A percentile compares a stretch with the other conserved stretches of the same genome.
phyloP scores from a whole-genome alignment of 2,113 vertebrate species.

The Muscicapa adusta region DNA sequence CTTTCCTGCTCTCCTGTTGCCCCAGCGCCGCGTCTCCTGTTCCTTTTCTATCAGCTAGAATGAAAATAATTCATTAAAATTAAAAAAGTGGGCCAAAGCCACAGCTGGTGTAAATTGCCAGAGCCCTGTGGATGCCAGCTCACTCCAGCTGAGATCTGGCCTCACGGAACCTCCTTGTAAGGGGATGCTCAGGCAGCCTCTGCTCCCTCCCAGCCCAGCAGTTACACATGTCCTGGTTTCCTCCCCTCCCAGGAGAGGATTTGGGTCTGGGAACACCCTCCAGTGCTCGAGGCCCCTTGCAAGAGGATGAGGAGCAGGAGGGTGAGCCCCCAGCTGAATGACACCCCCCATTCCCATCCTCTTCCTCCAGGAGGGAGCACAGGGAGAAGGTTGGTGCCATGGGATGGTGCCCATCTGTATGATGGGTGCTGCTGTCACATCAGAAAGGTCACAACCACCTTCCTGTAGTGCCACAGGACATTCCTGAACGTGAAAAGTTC shows the following conservation, averaged over 20 bases:
- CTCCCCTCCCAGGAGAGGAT: background rate
- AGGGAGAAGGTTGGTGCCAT: background rate
- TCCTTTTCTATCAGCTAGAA: background rate
- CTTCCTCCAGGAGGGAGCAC: background rate
- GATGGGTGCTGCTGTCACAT: accelerated
- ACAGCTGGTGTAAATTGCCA: constrained; percentile 51
- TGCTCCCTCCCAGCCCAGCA: constrained; percentile 5
- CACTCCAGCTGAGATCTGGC: constrained; percentile 47
- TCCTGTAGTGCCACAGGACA: background rate
- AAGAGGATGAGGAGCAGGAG: background rate
- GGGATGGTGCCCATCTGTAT: background rate
- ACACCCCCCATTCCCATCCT: background rate
- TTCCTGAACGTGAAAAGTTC: background rate
- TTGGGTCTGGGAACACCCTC: background rate
- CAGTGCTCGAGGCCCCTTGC: background rate
- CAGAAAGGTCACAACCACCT: accelerated
- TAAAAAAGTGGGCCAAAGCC: constrained; percentile 40
- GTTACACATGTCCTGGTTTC: background rate
- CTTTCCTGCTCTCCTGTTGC: constrained; percentile 2
- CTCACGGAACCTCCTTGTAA: constrained; percentile 12
- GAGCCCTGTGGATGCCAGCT: constrained; percentile 43
- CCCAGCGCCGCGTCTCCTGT: background rate
- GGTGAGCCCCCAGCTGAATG: background rate
- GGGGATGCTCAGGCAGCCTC: background rate
- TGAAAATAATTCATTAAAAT: constrained; percentile 61